Evolutionary conservation across 2,888 invertebrate species (phyloP), one percentile per base, ranked within the genome.

Genomic region (Thumatha senex): DNA sequence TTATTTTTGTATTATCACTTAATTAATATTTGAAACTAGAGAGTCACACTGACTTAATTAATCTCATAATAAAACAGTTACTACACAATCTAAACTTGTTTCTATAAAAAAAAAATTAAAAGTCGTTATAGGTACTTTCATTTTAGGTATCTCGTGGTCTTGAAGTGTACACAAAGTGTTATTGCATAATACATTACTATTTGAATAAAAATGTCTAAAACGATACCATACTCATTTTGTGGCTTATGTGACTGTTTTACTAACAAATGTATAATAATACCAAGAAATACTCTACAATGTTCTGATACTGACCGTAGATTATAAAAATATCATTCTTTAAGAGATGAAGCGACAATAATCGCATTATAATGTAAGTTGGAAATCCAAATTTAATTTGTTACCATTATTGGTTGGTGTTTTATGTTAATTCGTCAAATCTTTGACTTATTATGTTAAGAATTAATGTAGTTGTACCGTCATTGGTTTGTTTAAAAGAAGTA

Each of bases 331-430:
- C 46, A 12, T 46, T 43, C 36, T 42, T 55, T 53, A 48, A 58
- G 48, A 61, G 43, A 35, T 67, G 58, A 58, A 54, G 72, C 68
- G 76, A 75, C 76, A 72, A 75, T 74, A 71, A 63, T 67, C 63
- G 68, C 62, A 40, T 58, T 63, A 51, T 65, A 56, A 59, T 52
- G 43, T 75, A 70, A 72, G 70, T 50, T 56, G 54, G 41, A 54
- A 59, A 58, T 61, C 72, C 70, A 63, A 75, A 74, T 70, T 64
- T 72, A 48, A 63, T 54, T 63, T 51, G 74, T 74, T 74, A 74
- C 74, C 74, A 74, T 63, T 62, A 63, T 66, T 66, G 66, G 64
- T 63, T 59, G 45, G 49, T 56, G 18, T 33, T 56, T 49, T 41
- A 51, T 56, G 48, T 53, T 29, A 52, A 63, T 48, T 53, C 53